Evolutionary conservation across 2,797 vertebrate genomes (phyloP), one percentile per base, ranked within the genome.

Genomic region (Tiaroga cobitis): DNA sequence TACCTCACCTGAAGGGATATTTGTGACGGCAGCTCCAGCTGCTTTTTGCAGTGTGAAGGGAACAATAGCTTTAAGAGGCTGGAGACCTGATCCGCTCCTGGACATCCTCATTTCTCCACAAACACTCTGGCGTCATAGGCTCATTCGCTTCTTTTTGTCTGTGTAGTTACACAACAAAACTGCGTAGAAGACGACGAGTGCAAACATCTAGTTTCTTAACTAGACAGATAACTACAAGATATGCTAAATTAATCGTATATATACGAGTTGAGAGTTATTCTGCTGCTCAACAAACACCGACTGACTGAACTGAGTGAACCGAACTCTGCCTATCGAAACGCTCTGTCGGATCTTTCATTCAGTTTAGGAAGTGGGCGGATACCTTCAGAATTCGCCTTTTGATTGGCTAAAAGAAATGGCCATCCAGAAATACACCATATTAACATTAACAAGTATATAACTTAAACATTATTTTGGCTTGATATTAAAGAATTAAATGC

Each of bases 61-160:
- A 65, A 97, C 88, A 11, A 96, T 96, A 41, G 96, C 96, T 86
- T 95, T 95, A 78, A 97, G 94, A 59, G 96, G 97, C 91, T 96
- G 96, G 19, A 94, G 94, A 91, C 94, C 95, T 74, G 86, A 16
- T 90, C 78, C 18, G 89, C 88, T 63, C 88, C 89, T 80, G 92
- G 93, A 74, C 81, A 37, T 69, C 63, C 69, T 69, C 79, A 68
- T 81, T 43, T 81, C 79, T 51, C 65, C 29, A 54, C 29, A 68
- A 69, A 69, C 79, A 69, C 79, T 76, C 21, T 59, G 51, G 75
- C 75, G 75, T 59, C 74, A 54, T 5, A 51, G 37, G 85, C 68
- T 87, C 69, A 91, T 91, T 13, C 34, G 32, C 34, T 69, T 69
- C 67, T 69, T 69, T 69, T 37, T 21, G 65, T 37, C 8, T 37